phyloP scores from a whole-genome alignment of 2,797 vertebrate species.

The Borostomias antarcticus region DNA sequence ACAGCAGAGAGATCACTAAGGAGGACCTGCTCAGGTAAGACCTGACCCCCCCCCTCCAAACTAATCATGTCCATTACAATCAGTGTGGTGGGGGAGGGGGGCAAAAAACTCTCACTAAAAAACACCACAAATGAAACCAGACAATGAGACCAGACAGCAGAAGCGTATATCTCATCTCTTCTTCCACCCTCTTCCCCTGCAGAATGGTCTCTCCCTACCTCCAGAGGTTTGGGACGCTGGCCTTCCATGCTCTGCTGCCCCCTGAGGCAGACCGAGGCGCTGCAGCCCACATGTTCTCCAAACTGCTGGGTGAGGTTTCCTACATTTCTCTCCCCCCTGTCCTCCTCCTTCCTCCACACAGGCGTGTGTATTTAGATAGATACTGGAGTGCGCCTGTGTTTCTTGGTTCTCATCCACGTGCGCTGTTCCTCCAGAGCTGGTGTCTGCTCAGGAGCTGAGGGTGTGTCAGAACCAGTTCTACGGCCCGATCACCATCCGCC shows the following conservation, averaged over 20 bases:
- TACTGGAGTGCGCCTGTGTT: constrained; percentile 1
- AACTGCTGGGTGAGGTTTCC: constrained; percentile 75
- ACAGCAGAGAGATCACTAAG: constrained; percentile 38
- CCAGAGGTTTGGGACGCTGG: constrained; percentile 53
- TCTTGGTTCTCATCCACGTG: constrained; percentile 3
- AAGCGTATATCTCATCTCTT: neutral
- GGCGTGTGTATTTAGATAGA: neutral
- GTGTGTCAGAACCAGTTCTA: constrained; percentile 73
- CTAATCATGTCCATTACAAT: no score
- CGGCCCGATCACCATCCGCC: constrained; percentile 63
- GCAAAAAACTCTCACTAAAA: no score
- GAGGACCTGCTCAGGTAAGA: constrained; percentile 70
- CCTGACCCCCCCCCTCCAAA: no score
- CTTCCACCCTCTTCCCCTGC: constrained; percentile 12
- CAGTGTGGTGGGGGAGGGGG: neutral
- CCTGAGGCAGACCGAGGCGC: constrained; percentile 63
- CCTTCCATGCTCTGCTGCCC: constrained; percentile 75
- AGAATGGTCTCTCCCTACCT: constrained; percentile 60
- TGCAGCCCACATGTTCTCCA: constrained; percentile 70
- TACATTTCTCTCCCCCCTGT: neutral
- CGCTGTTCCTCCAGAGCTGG: constrained; percentile 61
- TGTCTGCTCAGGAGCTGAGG: constrained; percentile 57
- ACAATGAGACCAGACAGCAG: neutral
- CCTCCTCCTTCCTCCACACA: neutral
- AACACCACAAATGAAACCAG: neutral